A percentile compares a stretch with the other conserved stretches of the same genome.
Evolutionary conservation across 2,113 vertebrate species (phyloP).

Genomic region (Saguinus imperator): DNA sequence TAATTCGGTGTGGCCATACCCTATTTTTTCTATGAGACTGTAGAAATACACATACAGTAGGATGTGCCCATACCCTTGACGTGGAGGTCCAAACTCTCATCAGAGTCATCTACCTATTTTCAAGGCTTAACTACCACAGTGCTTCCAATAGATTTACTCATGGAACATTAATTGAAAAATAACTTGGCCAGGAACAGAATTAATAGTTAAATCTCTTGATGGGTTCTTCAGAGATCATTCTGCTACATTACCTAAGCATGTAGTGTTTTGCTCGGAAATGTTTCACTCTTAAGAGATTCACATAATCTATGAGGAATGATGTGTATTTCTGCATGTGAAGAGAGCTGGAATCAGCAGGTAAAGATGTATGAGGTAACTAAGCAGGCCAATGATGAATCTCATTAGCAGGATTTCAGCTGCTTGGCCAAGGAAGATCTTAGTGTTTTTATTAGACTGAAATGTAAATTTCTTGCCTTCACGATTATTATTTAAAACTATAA

Average conservation of each 20-base stretch:
- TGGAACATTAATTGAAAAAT: not conserved
- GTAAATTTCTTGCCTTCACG: not conserved
- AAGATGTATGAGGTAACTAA: not conserved
- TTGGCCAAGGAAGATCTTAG: not conserved
- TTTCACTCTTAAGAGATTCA: not conserved
- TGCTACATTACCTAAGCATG: not conserved
- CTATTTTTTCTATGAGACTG: not conserved
- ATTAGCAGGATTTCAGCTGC: not conserved
- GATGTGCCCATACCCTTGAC: not conserved
- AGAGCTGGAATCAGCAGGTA: not conserved
- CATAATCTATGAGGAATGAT: not conserved
- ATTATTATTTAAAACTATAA: not conserved
- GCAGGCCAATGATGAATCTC: not conserved
- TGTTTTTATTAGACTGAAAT: not conserved
- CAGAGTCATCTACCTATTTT: not conserved
- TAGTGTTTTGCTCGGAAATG: not conserved
- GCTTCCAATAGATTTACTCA: not conserved
- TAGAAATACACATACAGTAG: not conserved
- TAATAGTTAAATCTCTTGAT: not conserved
- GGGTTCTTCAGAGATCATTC: not conserved
- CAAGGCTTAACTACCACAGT: not conserved
- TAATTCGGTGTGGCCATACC: not conserved
- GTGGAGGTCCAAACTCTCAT: not conserved
- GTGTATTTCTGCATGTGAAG: not conserved
- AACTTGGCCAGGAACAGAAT: not conserved